Percentiles rank a stretch among this genome's conserved stretches.
phyloP scores from a whole-genome alignment of 2,113 vertebrate genomes.

The Sebastes fasciatus region DNA sequence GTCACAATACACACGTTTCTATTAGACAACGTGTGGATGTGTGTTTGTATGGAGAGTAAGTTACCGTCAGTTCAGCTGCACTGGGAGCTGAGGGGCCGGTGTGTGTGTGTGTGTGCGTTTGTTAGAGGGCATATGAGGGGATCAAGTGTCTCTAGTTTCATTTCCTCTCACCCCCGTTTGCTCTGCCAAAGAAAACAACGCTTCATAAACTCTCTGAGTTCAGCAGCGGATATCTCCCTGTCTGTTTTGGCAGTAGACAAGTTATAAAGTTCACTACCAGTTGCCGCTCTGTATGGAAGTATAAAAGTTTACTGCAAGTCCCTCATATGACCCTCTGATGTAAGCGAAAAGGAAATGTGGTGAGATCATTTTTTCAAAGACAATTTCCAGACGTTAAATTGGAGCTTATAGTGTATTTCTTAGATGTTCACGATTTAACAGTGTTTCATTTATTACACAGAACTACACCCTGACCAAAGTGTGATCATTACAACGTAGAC shows the following conservation, averaged over 20 bases:
- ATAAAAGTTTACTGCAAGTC: neutral
- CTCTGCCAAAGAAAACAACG: slow-evolving; percentile 66
- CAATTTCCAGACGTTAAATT: neutral
- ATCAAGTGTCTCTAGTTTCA: slow-evolving; percentile 67
- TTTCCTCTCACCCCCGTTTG: slow-evolving; percentile 66
- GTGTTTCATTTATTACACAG: neutral
- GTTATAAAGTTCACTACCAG: slow-evolving; percentile 34
- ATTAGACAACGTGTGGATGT: neutral
- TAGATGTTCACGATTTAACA: neutral
- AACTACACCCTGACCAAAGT: no score
- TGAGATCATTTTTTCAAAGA: neutral
- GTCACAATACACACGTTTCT: neutral
- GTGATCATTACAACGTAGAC: neutral
- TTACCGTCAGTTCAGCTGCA: slow-evolving; percentile 18
- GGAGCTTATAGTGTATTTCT: neutral
- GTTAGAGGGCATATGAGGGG: slow-evolving; percentile 44
- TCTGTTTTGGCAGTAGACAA: slow-evolving; percentile 28
- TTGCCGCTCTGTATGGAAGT: neutral
- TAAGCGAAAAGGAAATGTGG: neutral
- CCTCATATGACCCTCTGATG: neutral
- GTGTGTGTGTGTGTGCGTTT: slow-evolving; percentile 9
- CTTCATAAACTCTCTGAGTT: slow-evolving; percentile 64
- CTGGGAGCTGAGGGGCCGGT: neutral
- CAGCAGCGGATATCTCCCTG: slow-evolving; percentile 40
- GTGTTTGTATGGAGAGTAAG: slow-evolving; percentile 5